phyloP scores from a whole-genome alignment of 2,888 invertebrate genomes.

The Stenotaenia linearis region DNA sequence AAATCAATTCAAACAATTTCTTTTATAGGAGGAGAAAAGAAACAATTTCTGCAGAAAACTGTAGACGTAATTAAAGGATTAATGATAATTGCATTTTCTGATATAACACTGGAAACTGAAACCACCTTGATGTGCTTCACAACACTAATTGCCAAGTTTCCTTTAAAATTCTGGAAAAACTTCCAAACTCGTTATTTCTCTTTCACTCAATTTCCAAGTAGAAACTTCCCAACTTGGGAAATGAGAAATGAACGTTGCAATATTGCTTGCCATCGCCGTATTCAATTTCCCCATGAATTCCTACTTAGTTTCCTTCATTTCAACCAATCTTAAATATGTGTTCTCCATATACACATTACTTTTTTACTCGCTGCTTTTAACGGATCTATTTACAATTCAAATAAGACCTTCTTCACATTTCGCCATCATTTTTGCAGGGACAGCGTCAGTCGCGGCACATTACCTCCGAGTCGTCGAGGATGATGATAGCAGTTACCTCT shows the following conservation, averaged over 20 bases:
- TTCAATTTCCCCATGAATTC: not conserved
- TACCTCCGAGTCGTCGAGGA: not conserved
- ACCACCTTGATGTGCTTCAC: not conserved
- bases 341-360: no score
- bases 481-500: not conserved
- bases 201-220: not conserved
- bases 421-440: no score
- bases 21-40: no score
- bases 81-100: not conserved
- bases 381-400: no score
- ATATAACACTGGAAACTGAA: not conserved
- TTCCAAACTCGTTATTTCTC: not conserved
- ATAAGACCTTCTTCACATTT: no score
- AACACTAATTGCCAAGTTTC: not conserved
- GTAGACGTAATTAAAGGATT: not conserved
- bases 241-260: not conserved
- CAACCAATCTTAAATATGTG: not conserved
- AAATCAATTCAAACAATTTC: no score
- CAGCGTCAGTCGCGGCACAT: no score
- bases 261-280: not conserved
- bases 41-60: no score
- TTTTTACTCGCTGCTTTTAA: no score
- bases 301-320: not conserved
- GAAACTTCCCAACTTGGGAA: not conserved
- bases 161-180: no score